Conservation (phyloP, 2,797 vertebrate genomes). For the Pangasius larnaudii region DNA sequence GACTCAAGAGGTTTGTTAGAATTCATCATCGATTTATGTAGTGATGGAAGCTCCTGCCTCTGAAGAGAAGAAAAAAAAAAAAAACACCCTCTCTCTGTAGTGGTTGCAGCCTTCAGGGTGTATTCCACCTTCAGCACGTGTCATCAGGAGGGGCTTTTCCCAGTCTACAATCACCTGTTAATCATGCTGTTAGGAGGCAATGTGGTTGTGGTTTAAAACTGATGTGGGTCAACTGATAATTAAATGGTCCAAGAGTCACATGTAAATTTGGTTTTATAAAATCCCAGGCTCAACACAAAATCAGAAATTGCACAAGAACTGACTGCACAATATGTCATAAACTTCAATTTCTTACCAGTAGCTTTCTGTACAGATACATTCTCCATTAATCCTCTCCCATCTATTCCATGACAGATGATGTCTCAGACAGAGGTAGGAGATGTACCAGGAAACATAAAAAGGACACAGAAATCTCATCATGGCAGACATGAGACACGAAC, state of each 20-base stretch:
- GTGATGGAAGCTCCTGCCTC: not conserved
- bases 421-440: slow-evolving; percentile 64
- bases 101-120: not conserved
- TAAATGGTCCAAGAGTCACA: not conserved
- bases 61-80: not conserved
- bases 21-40: not conserved
- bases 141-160: not conserved
- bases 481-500: not conserved
- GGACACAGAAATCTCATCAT: slow-evolving; percentile 73
- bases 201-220: not conserved
- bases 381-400: not conserved
- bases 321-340: not conserved
- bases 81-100: not conserved
- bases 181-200: too few species aligned
- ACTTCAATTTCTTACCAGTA: not conserved
- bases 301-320: not conserved
- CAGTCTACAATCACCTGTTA: not conserved
- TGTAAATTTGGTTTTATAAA: not conserved
- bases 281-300: not conserved
- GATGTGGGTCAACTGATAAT: not conserved
- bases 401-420: slow-evolving; percentile 69
- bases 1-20: not conserved
- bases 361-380: not conserved
- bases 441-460: slow-evolving; percentile 75
- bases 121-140: not conserved